Base-by-base conservation (phyloP, 2,113 vertebrate genomes). In the Rallus limicola region DNA sequence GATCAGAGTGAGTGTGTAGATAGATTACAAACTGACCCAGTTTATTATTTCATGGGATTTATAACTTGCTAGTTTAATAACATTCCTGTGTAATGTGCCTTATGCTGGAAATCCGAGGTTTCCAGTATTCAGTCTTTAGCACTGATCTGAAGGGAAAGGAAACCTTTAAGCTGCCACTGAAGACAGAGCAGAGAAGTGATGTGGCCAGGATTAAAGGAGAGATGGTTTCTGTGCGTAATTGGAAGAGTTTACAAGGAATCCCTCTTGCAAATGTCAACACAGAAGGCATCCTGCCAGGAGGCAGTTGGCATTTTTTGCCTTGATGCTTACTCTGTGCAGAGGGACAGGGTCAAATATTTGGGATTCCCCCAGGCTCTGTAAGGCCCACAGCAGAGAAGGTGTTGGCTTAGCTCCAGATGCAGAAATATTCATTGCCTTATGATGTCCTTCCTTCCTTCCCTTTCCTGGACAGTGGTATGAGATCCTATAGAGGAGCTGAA, bases 261-360 rank as follows among this genome's bases (percentile, higher is more conserved):
- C 28, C 28, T 70, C 46, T 67, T 83, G 60, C 52, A 81, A 63
- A 28, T 34, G 29, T 46, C 67, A 50, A 65, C 15, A 52, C 34
- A 58, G 67, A 75, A 82, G 58, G 34, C 1, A 0, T 14, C 40
- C 42, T 55, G 60, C 31, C 24, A 64, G 42, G n/a, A 83, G 34
- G 13, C 60, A 40, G 31, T 70, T 64, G 31, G 17, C 8, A 23
- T 55, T 59, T 48, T 88, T 58, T 64, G 28, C 52, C 9, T 17
- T 80, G 26, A 34, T 62, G 8, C 42, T 88, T 16, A 5, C 10
- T 34, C n/a, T 40, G 38, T 38, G 62, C 56, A 38, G 13, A 44
- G 40, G 28, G 28, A 48, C 7, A 7, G 23, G 12, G 11, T 23
- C 33, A 56, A 67, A 1, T 0, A 2, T 7, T 55, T 42, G 26